phyloP scores from a whole-genome alignment of 2,113 vertebrate species.

The Loxodonta africana region DNA sequence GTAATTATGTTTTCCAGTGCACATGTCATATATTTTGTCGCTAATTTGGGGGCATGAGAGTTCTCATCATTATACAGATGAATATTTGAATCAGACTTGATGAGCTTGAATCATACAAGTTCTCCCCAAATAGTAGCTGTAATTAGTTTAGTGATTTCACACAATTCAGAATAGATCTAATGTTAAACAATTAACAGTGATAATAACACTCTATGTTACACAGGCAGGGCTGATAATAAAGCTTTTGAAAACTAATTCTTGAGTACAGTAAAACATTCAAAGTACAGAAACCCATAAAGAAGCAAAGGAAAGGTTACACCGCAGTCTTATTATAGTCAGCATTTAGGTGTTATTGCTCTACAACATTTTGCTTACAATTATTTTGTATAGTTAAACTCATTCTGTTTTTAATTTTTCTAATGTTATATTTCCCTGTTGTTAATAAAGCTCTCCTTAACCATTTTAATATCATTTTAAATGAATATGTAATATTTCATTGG shows the following conservation, averaged over 20 bases:
- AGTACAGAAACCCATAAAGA: not conserved
- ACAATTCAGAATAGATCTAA: slow-evolving; percentile 21
- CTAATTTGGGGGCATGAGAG: not conserved
- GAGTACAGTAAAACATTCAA: not conserved
- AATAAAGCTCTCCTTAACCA: not conserved
- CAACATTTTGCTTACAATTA: slow-evolving; percentile 20
- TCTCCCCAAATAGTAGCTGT: not conserved
- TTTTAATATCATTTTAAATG: not conserved
- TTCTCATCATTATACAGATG: slow-evolving; percentile 3
- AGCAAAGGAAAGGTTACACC: not conserved
- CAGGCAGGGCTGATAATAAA: not conserved
- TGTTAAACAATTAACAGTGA: slow-evolving; percentile 14
- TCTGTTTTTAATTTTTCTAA: not conserved
- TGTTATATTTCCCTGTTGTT: not conserved
- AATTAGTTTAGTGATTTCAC: slow-evolving; percentile 57
- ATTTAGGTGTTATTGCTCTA: not conserved
- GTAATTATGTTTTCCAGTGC: slow-evolving; percentile 30
- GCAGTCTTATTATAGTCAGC: not conserved
- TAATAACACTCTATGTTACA: not conserved
- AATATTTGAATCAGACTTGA: slow-evolving; percentile 65
- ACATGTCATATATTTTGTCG: slow-evolving; percentile 52
- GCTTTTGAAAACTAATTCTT: not conserved
- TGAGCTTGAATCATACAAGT: slow-evolving; percentile 44
- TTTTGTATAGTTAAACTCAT: slow-evolving; percentile 1
- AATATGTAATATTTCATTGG: not conserved